phyloP scores from a whole-genome alignment of 1,140 invertebrate genomes.

The Pissodes strobi region DNA sequence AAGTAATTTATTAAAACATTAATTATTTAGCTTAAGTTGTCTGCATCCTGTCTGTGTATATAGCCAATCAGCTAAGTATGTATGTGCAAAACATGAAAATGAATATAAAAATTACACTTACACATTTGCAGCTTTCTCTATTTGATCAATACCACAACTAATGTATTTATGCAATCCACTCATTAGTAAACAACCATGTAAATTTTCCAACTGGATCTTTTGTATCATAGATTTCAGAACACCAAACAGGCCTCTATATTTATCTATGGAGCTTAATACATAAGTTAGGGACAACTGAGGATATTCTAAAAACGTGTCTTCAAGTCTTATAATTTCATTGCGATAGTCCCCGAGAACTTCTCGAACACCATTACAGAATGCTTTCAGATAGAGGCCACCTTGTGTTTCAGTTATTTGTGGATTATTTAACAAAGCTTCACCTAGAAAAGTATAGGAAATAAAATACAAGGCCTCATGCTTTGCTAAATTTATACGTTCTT shows the following conservation, averaged over 20 bases:
- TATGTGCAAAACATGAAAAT: no score
- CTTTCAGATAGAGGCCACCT: conserved; percentile 63
- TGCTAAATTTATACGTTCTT: no score
- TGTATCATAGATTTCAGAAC: conserved; percentile 61
- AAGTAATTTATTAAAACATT: no score
- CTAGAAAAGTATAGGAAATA: no score
- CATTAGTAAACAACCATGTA: conserved; percentile 65
- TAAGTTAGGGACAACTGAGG: conserved; percentile 59
- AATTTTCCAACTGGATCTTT: conserved; percentile 59
- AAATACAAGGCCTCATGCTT: no score
- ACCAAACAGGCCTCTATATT: conserved; percentile 60
- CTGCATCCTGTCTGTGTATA: no score
- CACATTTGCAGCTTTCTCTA: conserved; percentile 60
- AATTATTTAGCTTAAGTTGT: no score
- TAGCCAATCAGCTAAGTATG: no score
- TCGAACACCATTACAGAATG: conserved; percentile 65
- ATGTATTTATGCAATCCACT: conserved; percentile 62
- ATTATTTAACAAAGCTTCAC: neutral
- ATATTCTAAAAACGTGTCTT: conserved; percentile 60
- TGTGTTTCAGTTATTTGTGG: conserved; percentile 19
- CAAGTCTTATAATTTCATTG: conserved; percentile 61
- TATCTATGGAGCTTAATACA: conserved; percentile 60
- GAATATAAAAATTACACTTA: no score
- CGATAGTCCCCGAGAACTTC: conserved; percentile 62
- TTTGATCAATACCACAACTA: conserved; percentile 60